Evolutionary conservation across 64 coral and sea anemone genomes (phyloP).

Genomic region (Dendronephthya gigantea): DNA sequence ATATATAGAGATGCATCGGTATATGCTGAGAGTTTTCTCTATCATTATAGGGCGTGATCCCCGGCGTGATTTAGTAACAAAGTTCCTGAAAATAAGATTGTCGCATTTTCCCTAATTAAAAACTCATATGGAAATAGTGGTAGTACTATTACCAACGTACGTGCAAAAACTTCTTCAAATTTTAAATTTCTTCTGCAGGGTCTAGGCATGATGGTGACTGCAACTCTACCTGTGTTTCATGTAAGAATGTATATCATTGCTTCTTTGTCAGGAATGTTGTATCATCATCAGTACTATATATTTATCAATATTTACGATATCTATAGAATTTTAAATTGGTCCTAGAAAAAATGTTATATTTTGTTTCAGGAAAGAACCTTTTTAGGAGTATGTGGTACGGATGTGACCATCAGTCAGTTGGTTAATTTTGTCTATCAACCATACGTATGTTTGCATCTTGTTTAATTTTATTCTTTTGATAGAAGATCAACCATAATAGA

Average conservation of each 20-base stretch:
- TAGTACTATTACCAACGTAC: background rate
- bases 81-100: no score
- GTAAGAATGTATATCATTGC: background rate
- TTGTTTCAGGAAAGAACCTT: background rate
- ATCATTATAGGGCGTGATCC: no score
- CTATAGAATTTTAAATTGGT: background rate
- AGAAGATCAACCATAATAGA: no score
- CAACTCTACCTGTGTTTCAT: background rate
- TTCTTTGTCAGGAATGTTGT: background rate
- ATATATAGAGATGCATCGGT: conserved; percentile 11
- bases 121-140: no score
- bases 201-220: conserved; percentile 14
- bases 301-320: background rate
- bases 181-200: background rate
- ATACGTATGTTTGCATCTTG: background rate
- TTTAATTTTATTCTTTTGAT: background rate
- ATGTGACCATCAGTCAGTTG: background rate
- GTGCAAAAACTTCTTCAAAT: background rate
- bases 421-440: background rate
- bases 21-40: background rate
- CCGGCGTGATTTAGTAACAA: no score
- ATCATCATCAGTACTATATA: background rate
- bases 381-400: conserved; percentile 12
- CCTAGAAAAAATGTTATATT: background rate
- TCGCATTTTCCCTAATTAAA: no score